Evolutionary conservation across 1,140 invertebrate species (phyloP).

Genomic region (Drosophila nigrodunni): DNA sequence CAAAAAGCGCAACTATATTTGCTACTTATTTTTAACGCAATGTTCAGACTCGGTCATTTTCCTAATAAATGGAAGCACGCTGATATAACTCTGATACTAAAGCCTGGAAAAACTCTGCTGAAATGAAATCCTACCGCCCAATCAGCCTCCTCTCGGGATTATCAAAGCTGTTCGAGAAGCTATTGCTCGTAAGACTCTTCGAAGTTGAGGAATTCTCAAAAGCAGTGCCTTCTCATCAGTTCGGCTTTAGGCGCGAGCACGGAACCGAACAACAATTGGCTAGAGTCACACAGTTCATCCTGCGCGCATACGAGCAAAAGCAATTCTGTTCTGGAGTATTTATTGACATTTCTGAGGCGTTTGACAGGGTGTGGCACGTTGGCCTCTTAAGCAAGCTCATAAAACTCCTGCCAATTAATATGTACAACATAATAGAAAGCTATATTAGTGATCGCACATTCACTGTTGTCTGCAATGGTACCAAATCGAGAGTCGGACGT

Average conservation of each 20-base stretch:
- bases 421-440: slow-evolving; percentile 5
- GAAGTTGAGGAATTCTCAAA: not conserved
- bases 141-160: slow-evolving; percentile 16
- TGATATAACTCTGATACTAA: not conserved
- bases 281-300: too few relatives aligned
- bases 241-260: too few relatives aligned
- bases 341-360: slow-evolving; percentile 21
- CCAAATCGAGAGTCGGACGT: not conserved
- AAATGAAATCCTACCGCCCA: slow-evolving; percentile 7
- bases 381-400: slow-evolving; percentile 19
- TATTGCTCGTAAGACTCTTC: not conserved
- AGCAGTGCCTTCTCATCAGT: slow-evolving; percentile 8
- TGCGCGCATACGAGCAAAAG: too few relatives aligned
- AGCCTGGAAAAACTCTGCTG: slow-evolving; percentile 4
- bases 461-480: not conserved
- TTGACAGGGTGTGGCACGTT: slow-evolving; percentile 37
- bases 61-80: slow-evolving; percentile 27
- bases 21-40: not conserved
- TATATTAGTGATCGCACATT: slow-evolving; percentile 7
- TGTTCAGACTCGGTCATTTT: not conserved
- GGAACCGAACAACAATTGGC: too few relatives aligned
- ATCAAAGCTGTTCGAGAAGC: slow-evolving; percentile 23
- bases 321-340: slow-evolving; percentile 24
- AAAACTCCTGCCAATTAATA: slow-evolving; percentile 1
- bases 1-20: not conserved